Evolutionary conservation across 2,797 vertebrate genomes (phyloP).

Genomic region (Mus minutoides): DNA sequence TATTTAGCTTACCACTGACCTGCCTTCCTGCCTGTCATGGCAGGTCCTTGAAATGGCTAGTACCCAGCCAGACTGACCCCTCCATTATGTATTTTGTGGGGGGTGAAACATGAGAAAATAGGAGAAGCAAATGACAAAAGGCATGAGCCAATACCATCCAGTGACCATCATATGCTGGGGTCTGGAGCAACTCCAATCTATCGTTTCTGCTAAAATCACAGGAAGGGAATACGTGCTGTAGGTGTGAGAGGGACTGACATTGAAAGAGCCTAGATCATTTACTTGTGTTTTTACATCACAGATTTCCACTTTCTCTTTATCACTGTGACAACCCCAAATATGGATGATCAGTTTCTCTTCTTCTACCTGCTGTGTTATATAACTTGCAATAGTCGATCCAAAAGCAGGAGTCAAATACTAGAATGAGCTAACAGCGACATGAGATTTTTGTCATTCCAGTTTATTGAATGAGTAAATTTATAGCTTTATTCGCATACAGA

Average conservation of each 20-base stretch:
- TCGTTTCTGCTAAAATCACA: neutral
- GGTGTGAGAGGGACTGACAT: neutral
- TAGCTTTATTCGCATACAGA: conserved; percentile 85
- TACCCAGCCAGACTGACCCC: neutral
- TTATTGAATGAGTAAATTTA: conserved; percentile 84
- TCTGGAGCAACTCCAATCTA: neutral
- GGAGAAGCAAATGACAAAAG: neutral
- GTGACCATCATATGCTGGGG: neutral
- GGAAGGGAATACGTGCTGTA: neutral
- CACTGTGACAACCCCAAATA: neutral
- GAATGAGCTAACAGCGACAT: conserved; percentile 60
- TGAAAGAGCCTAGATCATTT: neutral
- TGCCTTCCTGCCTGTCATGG: neutral
- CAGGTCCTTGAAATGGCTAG: neutral
- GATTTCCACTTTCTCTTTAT: conserved; percentile 8
- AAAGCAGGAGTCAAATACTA: neutral
- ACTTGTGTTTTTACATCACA: neutral
- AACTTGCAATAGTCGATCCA: neutral
- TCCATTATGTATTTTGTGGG: neutral
- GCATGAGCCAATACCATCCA: neutral
- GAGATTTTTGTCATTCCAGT: conserved; percentile 86
- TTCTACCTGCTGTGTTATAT: neutral
- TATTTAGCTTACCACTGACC: neutral
- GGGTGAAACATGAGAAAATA: neutral
- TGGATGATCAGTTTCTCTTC: neutral